phyloP scores from a whole-genome alignment of 2,113 vertebrate species.

The Petrocephalus microphthalmus region DNA sequence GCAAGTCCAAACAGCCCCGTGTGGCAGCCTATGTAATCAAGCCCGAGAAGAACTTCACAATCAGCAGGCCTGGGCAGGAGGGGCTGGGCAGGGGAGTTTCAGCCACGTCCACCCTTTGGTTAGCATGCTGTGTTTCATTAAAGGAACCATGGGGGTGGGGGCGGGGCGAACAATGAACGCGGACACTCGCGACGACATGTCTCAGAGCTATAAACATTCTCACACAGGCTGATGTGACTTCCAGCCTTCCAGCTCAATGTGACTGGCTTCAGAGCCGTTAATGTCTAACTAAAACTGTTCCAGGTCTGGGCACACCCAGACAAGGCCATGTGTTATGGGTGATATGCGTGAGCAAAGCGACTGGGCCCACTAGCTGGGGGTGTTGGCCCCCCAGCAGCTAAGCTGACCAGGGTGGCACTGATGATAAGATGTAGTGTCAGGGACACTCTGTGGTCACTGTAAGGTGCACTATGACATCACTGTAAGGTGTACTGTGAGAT shows the following conservation, averaged over 20 bases:
- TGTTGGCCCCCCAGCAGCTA: not conserved
- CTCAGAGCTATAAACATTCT: not conserved
- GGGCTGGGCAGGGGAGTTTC: not conserved
- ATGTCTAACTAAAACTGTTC: not conserved
- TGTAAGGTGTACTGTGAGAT: not conserved
- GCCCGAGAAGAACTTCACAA: constrained; percentile 2
- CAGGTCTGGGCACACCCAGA: not conserved
- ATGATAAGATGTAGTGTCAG: not conserved
- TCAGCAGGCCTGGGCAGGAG: not conserved
- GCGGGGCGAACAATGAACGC: not conserved
- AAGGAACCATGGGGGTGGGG: not conserved
- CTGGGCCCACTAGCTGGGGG: not conserved
- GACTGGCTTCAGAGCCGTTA: not conserved
- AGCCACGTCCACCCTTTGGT: not conserved
- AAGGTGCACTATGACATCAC: too few relatives aligned
- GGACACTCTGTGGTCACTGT: not conserved
- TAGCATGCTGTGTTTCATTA: not conserved
- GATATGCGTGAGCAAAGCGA: not conserved
- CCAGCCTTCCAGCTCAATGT: not conserved
- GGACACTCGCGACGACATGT: not conserved
- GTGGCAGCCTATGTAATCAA: constrained; percentile 12
- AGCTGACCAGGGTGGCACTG: not conserved
- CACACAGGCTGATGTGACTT: not conserved
- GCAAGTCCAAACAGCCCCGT: constrained; percentile 19
- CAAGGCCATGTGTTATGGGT: not conserved